Conservation (phyloP, 2,888 invertebrate species). For the Pherbina coryleti region DNA sequence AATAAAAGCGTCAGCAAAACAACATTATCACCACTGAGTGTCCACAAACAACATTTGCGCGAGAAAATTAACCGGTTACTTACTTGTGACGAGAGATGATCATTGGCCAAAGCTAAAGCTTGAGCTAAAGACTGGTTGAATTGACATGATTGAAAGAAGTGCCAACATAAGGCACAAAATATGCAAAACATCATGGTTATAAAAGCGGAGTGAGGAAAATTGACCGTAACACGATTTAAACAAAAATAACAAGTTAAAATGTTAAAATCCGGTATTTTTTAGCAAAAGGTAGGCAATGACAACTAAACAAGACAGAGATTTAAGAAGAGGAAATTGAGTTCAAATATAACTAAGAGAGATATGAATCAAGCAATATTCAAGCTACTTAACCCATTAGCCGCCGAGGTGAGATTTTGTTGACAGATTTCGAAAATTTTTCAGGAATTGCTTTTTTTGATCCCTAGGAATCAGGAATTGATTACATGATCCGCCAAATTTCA, state of each 20-base stretch:
- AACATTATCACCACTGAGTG: too few species aligned
- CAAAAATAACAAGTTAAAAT: not conserved
- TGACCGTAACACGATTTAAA: not conserved
- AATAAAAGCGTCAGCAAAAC: not conserved
- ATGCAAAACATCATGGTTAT: not conserved
- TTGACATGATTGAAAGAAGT: not conserved
- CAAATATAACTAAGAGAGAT: not conserved
- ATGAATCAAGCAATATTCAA: not conserved
- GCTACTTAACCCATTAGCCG: too few species aligned
- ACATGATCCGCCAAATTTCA: too few species aligned
- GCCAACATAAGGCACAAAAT: not conserved
- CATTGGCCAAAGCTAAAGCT: not conserved
- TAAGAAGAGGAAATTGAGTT: not conserved
- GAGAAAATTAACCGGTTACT: not conserved
- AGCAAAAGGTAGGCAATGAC: not conserved
- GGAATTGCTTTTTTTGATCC: too few species aligned
- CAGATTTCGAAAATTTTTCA: too few species aligned
- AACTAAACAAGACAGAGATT: not conserved
- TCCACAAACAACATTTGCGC: conserved; percentile 4
- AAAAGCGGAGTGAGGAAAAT: not conserved
- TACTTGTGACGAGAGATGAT: not conserved
- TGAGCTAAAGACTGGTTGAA: too few species aligned
- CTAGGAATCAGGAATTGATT: too few species aligned
- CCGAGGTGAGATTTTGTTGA: too few species aligned
- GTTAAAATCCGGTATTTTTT: not conserved